Evolutionary conservation across 2,797 vertebrate species (phyloP).

Genomic region (Benthosema pterotum): DNA sequence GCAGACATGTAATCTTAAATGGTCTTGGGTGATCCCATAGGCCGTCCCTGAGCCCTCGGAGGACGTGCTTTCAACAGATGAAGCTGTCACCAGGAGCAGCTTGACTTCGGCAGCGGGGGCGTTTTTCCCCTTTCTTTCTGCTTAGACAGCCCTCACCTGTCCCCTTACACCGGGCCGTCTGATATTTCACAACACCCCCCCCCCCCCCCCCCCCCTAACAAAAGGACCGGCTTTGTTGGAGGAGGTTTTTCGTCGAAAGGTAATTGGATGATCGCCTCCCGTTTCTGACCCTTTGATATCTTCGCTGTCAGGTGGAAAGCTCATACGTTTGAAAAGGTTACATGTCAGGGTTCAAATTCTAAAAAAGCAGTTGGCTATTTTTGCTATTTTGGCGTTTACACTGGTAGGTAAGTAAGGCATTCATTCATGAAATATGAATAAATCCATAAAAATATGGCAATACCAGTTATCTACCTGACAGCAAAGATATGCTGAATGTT

Average conservation of each 20-base stretch:
- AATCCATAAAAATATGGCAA: background rate
- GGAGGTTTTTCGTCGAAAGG: slow-evolving; percentile 17
- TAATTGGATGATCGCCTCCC: slow-evolving; percentile 9
- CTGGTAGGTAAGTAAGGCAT: too few relatives aligned
- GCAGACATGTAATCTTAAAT: slow-evolving; percentile 77
- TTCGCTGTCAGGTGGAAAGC: too few relatives aligned
- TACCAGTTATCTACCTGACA: too few relatives aligned
- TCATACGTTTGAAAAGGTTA: too few relatives aligned
- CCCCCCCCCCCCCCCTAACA: slow-evolving; percentile 14
- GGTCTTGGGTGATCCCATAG: slow-evolving; percentile 69
- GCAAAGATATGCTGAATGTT: too few relatives aligned
- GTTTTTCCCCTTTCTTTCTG: slow-evolving; percentile 6
- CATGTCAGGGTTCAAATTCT: too few relatives aligned
- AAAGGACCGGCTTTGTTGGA: background rate
- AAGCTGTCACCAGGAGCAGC: slow-evolving; percentile 73
- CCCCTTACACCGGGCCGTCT: slow-evolving; percentile 26
- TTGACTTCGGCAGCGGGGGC: slow-evolving; percentile 44
- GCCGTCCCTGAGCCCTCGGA: slow-evolving; percentile 64
- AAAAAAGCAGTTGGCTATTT: too few relatives aligned
- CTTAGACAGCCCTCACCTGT: slow-evolving; percentile 59
- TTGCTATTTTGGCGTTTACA: too few relatives aligned
- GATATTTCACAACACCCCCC: slow-evolving; percentile 24
- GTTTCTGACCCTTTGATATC: slow-evolving; percentile 9
- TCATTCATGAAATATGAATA: background rate
- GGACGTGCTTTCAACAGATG: slow-evolving; percentile 71